A percentile compares a stretch with the other conserved stretches of the same genome.
These are phyloP conservation scores for Eumacrocentrus americanus DNA, from an alignment of 2,888 invertebrate species.

Conservation along the genomic window DNA sequence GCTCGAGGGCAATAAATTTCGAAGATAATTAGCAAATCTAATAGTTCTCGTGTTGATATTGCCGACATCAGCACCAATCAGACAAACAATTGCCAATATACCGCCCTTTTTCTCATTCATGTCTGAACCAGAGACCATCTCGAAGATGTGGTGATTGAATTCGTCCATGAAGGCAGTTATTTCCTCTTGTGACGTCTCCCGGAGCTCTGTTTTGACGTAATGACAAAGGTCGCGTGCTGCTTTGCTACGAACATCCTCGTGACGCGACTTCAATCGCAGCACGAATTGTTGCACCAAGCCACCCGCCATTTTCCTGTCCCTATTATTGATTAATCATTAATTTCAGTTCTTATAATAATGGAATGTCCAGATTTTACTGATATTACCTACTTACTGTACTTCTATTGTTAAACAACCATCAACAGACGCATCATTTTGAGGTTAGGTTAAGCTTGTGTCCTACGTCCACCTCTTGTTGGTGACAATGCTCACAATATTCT, in stretches of 20 bases:
- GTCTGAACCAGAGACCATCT: constrained; percentile 93
- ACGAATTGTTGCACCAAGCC: constrained; percentile 80
- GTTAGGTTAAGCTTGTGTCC: neutral
- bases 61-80: constrained; percentile 92
- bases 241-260: constrained; percentile 82
- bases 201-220: constrained; percentile 88
- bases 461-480: neutral
- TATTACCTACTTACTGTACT: neutral
- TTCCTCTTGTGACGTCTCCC: constrained; percentile 90
- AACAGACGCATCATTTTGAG: neutral
- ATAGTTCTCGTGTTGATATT: constrained; percentile 89
- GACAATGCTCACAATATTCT: neutral
- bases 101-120: constrained; percentile 95
- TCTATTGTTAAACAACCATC: neutral
- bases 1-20: constrained; percentile 86
- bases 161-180: constrained; percentile 90
- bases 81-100: constrained; percentile 91
- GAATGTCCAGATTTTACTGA: neutral
- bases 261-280: constrained; percentile 84
- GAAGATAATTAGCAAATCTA: constrained; percentile 90
- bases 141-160: constrained; percentile 93
- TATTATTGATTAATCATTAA: too few relatives aligned
- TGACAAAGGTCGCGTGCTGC: constrained; percentile 88
- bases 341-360: too few relatives aligned
- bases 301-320: constrained; percentile 63